Evolutionary conservation across 2,113 vertebrate species (phyloP), one percentile per base, ranked within the genome.

Genomic region (Callipepla squamata): DNA sequence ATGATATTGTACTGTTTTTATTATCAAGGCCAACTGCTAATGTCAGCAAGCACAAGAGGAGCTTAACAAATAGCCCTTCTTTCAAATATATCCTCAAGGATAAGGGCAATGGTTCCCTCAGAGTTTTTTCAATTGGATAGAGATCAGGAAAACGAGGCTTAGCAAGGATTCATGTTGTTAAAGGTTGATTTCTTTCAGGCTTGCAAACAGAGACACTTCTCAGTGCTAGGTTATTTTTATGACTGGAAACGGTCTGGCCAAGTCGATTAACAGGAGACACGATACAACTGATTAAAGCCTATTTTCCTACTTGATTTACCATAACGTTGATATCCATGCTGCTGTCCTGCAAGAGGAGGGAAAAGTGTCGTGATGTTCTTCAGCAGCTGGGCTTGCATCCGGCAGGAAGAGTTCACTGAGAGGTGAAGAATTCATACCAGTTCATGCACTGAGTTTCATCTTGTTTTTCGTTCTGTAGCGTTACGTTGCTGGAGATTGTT

Each of bases 221-320:
- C 78, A 75, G 34, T 38, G 76, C 42, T 36, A 19, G 3, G 7
- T 8, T 70, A 92, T 92, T 77, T 85, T 73, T 42, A 28, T 63
- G 67, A 63, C 61, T 65, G 14, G 68, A 40, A 93, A 30, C 9
- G 62, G 30, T 28, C 83, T 91, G 75, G 59, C 57, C 89, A 63
- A 11, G 32, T 83, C 42, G 59, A 34, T 66, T 92, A 74, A 51
- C 72, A 80, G 51, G 65, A 88, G 51, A 36, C 26, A n/a, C 0
- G 0, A 67, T 85, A 57, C 55, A 83, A 78, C 75, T 68, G 88
- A 88, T 90, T 92, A 96, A 92, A 92, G 92, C 42, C 88, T 77
- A 51, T 65, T 92, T 96, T 94, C 80, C 85, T 88, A 42, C 44
- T 88, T 92, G 95, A 93, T 96, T 95, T 95, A 92, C 91, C 76